Conservation (phyloP, 2,797 vertebrate species). For the Setipinna tenuifilis region DNA sequence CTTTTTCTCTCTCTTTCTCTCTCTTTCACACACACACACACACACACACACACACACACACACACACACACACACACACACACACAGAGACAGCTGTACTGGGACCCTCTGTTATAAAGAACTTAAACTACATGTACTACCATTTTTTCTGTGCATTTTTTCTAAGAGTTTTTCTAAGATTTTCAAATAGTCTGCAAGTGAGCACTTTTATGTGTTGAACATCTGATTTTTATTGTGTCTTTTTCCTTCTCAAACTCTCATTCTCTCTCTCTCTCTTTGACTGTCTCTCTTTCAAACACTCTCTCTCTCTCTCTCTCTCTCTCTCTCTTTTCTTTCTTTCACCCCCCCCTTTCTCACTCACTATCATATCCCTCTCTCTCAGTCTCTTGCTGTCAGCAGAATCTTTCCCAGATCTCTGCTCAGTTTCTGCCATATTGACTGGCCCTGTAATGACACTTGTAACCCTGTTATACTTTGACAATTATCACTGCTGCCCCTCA, state of each 20-base stretch:
- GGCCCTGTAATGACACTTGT: slow-evolving; percentile 47
- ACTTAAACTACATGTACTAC: no score
- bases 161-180: not conserved
- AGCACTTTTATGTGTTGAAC: not conserved
- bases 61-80: no score
- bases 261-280: not conserved
- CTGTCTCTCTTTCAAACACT: no score
- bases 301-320: not conserved
- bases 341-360: not conserved
- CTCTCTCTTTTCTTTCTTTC: not conserved
- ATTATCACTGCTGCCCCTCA: slow-evolving; percentile 52
- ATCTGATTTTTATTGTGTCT: not conserved
- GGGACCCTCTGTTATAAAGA: no score
- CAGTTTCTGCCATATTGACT: slow-evolving; percentile 60
- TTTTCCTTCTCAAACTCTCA: not conserved
- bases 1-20: no score
- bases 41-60: no score
- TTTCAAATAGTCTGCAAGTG: not conserved
- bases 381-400: slow-evolving; percentile 42
- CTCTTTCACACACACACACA: no score
- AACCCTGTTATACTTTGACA: slow-evolving; percentile 52
- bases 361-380: slow-evolving; percentile 14
- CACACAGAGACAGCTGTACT: no score
- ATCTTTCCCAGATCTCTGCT: slow-evolving; percentile 51
- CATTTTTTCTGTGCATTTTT: no score